Base-by-base conservation (phyloP, 2,888 invertebrate species). In the Thysanoteuthis rhombus region DNA sequence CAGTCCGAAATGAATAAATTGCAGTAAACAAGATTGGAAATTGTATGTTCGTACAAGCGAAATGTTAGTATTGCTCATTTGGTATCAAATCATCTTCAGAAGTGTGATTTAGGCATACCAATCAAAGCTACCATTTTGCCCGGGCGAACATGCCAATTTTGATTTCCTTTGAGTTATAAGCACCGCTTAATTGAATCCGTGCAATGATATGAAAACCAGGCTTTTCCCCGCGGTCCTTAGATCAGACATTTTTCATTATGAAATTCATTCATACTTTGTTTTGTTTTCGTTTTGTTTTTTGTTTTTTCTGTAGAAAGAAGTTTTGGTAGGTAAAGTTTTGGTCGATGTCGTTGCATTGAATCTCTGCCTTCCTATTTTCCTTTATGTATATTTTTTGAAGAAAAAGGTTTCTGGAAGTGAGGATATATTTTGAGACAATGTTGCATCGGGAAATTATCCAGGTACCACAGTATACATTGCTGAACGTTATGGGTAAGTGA, bases 401-500 rank as follows among this genome's bases (percentile, higher is more conserved):
- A 93, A 52, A 93, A 52, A 38, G 58, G 1, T 93, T 93, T 93
- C 36, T 93, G 38, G 93, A 93, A 22, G 93, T 93, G 58, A 32
- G 93, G 38, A 45, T 93, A 32, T 93, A 28, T 47, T 93, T 58
- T 25, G 93, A 47, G 28, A 93, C 52, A 28, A 47, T 47, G 52
- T 45, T 93, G 52, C 36, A 93, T 32, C 93, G 47, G 6, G 93
- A 93, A 52, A 52, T 93, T 39, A 32, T 52, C n/a, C 93, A 93
- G 38, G 38, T 93, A 6, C 93, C 93, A 38, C 93, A 93, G 52
- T 93, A 93, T 28, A 93, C 93, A 28, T 12, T 93, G 52, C 38
- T 93, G 38, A 93, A 58, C 58, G 38, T 93, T 38, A 47, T 93
- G 93, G 93, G 93, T 93, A 93, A 93, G 93, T 92, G n/a, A n/a